Evolutionary conservation across 1,140 invertebrate species (phyloP).

Genomic region (Drosophila neocordata): DNA sequence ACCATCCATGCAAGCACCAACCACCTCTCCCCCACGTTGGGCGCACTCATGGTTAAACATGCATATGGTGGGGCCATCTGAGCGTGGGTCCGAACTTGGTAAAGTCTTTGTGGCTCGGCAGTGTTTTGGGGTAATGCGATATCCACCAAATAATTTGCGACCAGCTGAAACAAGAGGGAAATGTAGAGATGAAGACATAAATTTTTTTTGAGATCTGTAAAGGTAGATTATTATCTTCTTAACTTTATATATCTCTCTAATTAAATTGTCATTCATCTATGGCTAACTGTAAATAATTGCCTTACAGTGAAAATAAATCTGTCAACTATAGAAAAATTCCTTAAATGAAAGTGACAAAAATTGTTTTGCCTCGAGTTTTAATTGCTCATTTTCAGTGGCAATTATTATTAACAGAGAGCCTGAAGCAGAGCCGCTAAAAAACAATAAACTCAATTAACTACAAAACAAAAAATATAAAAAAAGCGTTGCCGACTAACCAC

Average conservation of each 20-base stretch:
- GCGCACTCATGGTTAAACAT: slow-evolving; percentile 97
- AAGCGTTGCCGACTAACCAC: slow-evolving; percentile 23
- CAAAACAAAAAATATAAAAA: neutral
- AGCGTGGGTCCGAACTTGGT: slow-evolving; percentile 84
- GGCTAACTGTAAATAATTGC: slow-evolving; percentile 67
- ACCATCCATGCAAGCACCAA: slow-evolving; percentile 94
- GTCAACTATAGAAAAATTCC: slow-evolving; percentile 49
- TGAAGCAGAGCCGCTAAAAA: slow-evolving; percentile 11
- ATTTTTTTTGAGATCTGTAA: neutral
- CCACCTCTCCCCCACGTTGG: slow-evolving; percentile 90
- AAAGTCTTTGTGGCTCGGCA: slow-evolving; percentile 86
- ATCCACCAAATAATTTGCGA: slow-evolving; percentile 92
- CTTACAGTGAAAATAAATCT: slow-evolving; percentile 55
- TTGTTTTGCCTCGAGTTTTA: slow-evolving; percentile 36
- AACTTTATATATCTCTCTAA: slow-evolving; percentile 20
- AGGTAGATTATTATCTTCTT: slow-evolving; percentile 5
- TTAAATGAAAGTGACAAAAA: slow-evolving; percentile 73
- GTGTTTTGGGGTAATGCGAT: slow-evolving; percentile 90
- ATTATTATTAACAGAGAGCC: slow-evolving; percentile 39
- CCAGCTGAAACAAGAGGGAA: slow-evolving; percentile 84
- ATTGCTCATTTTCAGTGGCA: slow-evolving; percentile 48
- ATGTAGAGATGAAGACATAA: neutral
- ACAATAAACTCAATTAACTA: slow-evolving; percentile 72
- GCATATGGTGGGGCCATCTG: slow-evolving; percentile 90
- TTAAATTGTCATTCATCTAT: slow-evolving; percentile 40